Percentiles rank a stretch among this genome's conserved stretches.
Evolutionary conservation across 2,888 invertebrate species (phyloP).

Genomic region (Sepiola atlantica): DNA sequence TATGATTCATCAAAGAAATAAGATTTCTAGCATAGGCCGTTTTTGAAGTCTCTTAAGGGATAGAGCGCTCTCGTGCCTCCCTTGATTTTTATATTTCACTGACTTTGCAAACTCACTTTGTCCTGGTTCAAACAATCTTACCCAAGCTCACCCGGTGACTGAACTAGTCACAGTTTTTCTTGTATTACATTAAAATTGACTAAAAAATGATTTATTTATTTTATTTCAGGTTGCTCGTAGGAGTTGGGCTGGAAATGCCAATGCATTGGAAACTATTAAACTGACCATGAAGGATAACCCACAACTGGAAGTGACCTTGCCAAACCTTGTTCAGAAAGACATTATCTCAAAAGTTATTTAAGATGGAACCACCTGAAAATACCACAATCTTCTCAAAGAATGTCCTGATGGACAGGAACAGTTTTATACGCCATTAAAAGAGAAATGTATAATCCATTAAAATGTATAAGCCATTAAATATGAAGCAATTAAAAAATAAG

Average conservation of each 20-base stretch:
- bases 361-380: neutral
- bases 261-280: slow-evolving; percentile 77
- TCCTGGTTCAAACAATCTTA: neutral
- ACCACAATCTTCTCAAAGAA: neutral
- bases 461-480: too few species aligned
- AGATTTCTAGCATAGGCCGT: too few species aligned
- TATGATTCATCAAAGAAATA: too few species aligned
- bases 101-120: neutral
- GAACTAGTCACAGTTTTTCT: neutral
- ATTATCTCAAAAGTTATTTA: slow-evolving; percentile 55
- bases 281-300: slow-evolving; percentile 76
- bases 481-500: too few species aligned
- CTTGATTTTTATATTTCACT: neutral
- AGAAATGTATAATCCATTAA: too few species aligned
- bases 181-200: neutral
- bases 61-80: too few species aligned
- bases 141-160: too few species aligned
- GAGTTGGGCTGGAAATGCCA: slow-evolving; percentile 79
- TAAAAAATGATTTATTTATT: neutral
- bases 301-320: slow-evolving; percentile 77
- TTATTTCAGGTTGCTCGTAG: slow-evolving; percentile 75
- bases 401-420: neutral
- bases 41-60: too few species aligned
- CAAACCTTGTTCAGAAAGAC: slow-evolving; percentile 73
- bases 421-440: neutral